These are phyloP conservation scores for Hormiphora californensis DNA, from an alignment of 37 sponge, comb jelly and placozoan species.

Conservation along the genomic window DNA sequence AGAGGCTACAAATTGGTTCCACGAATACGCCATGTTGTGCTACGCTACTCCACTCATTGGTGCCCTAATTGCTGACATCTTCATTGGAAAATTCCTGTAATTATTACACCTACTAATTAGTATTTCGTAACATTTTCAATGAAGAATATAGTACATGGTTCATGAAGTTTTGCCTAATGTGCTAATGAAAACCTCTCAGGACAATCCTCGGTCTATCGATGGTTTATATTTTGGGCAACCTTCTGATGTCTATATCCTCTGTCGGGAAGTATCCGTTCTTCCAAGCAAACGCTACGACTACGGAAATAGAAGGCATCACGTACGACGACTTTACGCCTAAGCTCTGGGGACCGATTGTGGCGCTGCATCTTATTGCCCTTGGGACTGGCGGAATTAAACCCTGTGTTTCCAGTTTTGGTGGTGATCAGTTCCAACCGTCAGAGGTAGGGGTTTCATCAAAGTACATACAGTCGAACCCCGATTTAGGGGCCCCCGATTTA, in stretches of 20 bases:
- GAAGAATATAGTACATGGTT: background rate
- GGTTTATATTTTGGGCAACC: constrained; percentile 78
- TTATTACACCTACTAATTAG: background rate
- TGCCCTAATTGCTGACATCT: constrained; percentile 92
- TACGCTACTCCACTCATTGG: constrained; percentile 83
- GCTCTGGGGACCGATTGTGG: constrained; percentile 59
- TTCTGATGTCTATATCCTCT: constrained; percentile 73
- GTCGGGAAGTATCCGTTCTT: constrained; percentile 26
- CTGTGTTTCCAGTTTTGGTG: constrained; percentile 97
- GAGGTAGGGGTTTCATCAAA: no score
- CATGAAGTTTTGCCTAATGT: background rate
- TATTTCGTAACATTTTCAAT: background rate
- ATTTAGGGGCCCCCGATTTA: no score
- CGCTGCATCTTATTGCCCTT: constrained; percentile 76
- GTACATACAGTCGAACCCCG: no score
- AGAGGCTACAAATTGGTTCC: constrained; percentile 81
- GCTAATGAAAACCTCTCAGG: constrained; percentile 39
- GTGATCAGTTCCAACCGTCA: constrained; percentile 85
- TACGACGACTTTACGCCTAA: background rate
- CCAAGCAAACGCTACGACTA: background rate
- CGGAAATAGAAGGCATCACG: background rate
- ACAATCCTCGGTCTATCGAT: constrained; percentile 83
- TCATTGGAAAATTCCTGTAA: constrained; percentile 83
- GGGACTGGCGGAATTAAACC: constrained; percentile 98
- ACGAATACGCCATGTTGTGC: constrained; percentile 76